Evolutionary conservation across 2,888 invertebrate genomes (phyloP).

Genomic region (Hirtodrosophila cameraria): DNA sequence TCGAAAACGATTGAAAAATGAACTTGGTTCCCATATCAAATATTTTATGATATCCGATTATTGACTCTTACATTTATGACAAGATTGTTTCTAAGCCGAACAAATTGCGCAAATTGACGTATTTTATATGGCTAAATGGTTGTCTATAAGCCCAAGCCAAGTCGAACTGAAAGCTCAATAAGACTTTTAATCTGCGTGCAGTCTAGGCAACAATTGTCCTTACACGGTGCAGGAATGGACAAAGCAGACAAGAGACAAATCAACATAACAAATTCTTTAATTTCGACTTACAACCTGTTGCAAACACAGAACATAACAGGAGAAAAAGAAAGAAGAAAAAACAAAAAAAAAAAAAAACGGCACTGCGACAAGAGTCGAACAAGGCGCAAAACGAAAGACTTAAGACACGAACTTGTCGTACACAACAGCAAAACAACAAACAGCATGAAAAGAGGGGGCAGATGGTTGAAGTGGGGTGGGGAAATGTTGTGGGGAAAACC

Average conservation of each 20-base stretch:
- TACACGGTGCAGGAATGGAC: constrained; percentile 24
- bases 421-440: constrained; percentile 52
- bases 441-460: not conserved
- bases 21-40: no score
- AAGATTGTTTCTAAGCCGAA: no score
- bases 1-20: no score
- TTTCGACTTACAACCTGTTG: constrained; percentile 75
- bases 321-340: constrained; percentile 8
- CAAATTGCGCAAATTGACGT: no score
- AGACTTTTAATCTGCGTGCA: not conserved
- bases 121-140: no score
- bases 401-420: constrained; percentile 81
- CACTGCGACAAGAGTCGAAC: constrained; percentile 53
- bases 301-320: constrained; percentile 41
- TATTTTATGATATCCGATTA: no score
- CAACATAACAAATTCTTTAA: constrained; percentile 73
- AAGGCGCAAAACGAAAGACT: constrained; percentile 79
- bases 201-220: constrained; percentile 20
- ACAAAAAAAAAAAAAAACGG: constrained; percentile 35
- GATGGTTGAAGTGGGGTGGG: not conserved
- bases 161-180: not conserved
- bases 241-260: constrained; percentile 55
- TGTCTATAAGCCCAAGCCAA: no score
- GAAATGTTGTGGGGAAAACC: constrained; percentile 1
- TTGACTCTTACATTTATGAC: no score